Evolutionary conservation across 2,113 vertebrate species (phyloP), one percentile per base, ranked within the genome.

Genomic region (Arvicanthis niloticus): DNA sequence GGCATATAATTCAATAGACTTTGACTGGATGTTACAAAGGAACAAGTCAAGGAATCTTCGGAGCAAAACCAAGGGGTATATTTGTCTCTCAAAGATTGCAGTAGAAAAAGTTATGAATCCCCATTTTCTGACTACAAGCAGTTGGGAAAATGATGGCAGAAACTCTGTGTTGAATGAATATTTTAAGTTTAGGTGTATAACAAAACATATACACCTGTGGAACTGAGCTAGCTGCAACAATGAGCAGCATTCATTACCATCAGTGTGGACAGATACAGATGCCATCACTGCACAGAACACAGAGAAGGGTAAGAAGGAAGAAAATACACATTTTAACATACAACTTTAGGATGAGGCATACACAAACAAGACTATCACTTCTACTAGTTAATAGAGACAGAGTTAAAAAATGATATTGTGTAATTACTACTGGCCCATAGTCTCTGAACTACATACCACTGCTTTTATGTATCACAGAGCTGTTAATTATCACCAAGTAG

Each of bases 121-220:
- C 34, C 53, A 15, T 34, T 91, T n/a, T 7, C 3, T 68, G 45
- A 88, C 31, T 37, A 10, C 40, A 86, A 1, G 2, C 37, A 89
- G 26, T 45, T 86, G 60, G 37, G 34, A 40, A 94, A 93, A 87
- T 16, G 93, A 37, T 81, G 45, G 84, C 92, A 29, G 62, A 91
- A 94, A 92, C 40, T 73, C 75, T 82, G 45, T 29, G 29, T 21
- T 48, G 3, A 78, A 70, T 91, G 58, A 72, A 31, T 94, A 78
- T 56, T 34, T 73, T 81, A 95, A 91, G 17, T n/a, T n/a, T n/a
- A n/a, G n/a, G n/a, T n/a, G 7, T 3, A 17, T 8, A 37, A 40
- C 0, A 92, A 95, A 21, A 80, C 45, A 82, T 24, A 76, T 2
- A 51, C 65, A 51, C 94, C 15, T 34, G 24, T 6, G 62, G 31